Evolutionary conservation across 1,140 invertebrate genomes (phyloP), one percentile per base, ranked within the genome.

Genomic region (Cyclina sinensis): DNA sequence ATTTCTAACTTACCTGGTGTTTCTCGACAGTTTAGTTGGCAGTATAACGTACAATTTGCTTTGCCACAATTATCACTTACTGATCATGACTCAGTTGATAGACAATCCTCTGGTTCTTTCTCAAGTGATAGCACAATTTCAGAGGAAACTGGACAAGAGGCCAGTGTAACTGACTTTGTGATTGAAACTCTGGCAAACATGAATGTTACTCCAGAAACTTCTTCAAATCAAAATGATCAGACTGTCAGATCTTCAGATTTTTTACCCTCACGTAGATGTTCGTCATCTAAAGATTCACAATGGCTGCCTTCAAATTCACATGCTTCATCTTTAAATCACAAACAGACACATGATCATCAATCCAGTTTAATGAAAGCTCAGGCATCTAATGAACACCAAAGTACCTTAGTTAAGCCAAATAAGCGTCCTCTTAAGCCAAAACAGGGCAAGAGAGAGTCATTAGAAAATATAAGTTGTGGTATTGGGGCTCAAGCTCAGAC

Each of bases 11-110:
- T 1, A n/a, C 12, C 39, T 27, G 78, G 48, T 24, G 16, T 82
- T 14, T 35, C 76, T 37, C 85, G 79, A 24, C 86, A 91, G 54
- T 73, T 57, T 79, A 92, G 91, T 54, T 91, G 90, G 90, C 91
- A 91, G 57, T 92, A 92, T 82, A 91, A 92, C 51, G 83, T 92
- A 48, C 89, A 92, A 68, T 89, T 92, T 88, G 90, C 91, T 35
- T 88, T 92, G 68, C 91, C 91, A 24, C 70, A 86, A 32, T 87
- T 91, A n/a, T 88, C 90, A 27, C 51, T 90, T 5, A 37, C 57
- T 7, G 73, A 88, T 30, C 46, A 80, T 48, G 37, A 65, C 32
- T 35, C 39, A n/a, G 27, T 68, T 24, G 80, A 83, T 14, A 37
- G 79, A 30, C 32, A 46, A 46, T 82, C 79, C 1, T 74, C 78